These are phyloP conservation scores for Anoplolepis gracilipes DNA, from an alignment of 1,140 invertebrate species.

Conservation along the genomic window DNA sequence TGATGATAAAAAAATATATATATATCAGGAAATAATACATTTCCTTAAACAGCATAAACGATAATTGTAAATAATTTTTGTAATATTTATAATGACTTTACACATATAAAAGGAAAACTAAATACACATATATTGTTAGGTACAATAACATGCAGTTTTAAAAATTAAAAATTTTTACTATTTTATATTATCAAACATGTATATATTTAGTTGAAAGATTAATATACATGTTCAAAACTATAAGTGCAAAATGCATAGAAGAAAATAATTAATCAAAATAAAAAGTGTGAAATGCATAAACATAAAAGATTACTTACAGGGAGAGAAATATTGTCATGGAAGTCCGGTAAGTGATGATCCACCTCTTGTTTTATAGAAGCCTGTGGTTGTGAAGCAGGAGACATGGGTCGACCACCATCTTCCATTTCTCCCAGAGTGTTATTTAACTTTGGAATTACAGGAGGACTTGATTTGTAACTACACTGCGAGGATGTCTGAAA, in stretches of 20 bases:
- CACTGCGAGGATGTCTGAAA: constrained; percentile 87
- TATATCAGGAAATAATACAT: constrained; percentile 31
- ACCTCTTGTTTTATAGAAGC: constrained; percentile 89
- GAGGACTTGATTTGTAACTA: constrained; percentile 88
- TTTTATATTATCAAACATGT: background rate
- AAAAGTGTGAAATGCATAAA: constrained; percentile 21
- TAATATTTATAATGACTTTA: constrained; percentile 6
- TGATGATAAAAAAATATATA: constrained; percentile 2
- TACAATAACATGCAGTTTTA: constrained; percentile 17
- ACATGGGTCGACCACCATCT: constrained; percentile 86
- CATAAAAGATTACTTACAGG: constrained; percentile 79
- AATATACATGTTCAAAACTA: constrained; percentile 4
- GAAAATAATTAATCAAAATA: background rate
- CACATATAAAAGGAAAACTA: background rate
- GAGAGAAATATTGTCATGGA: constrained; percentile 85
- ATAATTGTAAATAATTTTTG: background rate
- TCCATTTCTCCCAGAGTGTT: constrained; percentile 88
- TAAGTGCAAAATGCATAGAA: background rate
- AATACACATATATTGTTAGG: background rate
- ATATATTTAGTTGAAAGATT: background rate
- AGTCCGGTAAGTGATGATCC: constrained; percentile 85
- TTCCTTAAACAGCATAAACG: constrained; percentile 1
- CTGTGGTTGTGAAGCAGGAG: constrained; percentile 86
- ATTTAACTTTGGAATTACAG: constrained; percentile 88
- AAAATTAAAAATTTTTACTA: constrained; percentile 6